These are phyloP conservation scores for Aleiodes leptofemur DNA, from an alignment of 2,888 invertebrate genomes.

Conservation along the genomic window DNA sequence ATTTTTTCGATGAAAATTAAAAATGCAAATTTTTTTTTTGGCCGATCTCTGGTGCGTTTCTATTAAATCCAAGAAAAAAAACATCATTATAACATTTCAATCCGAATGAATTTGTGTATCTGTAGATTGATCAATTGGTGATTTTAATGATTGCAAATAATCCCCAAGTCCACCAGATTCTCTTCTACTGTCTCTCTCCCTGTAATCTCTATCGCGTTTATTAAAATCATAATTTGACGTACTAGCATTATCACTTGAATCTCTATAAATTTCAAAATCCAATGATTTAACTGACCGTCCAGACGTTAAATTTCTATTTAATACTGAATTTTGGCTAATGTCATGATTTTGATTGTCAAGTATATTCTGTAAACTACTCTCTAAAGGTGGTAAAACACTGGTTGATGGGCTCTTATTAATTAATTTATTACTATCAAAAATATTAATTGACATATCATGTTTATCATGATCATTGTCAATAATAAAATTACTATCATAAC, in stretches of 20 bases:
- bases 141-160: constrained; percentile 64
- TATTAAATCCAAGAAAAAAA: background rate
- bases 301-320: constrained; percentile 3
- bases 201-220: constrained; percentile 12
- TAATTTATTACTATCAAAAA: constrained; percentile 16
- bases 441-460: background rate
- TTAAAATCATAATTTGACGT: constrained; percentile 19
- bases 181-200: constrained; percentile 19
- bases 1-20: too few relatives aligned
- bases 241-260: constrained; percentile 2
- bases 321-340: background rate
- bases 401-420: constrained; percentile 29
- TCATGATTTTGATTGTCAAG: constrained; percentile 58
- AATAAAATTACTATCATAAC: constrained; percentile 51
- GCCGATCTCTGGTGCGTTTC: too few relatives aligned
- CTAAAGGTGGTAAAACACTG: constrained; percentile 56
- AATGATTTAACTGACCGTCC: constrained; percentile 22
- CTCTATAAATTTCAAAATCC: constrained; percentile 23
- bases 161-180: constrained; percentile 64
- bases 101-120: background rate
- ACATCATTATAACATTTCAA: background rate
- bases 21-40: too few relatives aligned
- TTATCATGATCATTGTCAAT: constrained; percentile 36
- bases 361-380: constrained; percentile 62
- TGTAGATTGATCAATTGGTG: constrained; percentile 51